These are phyloP conservation scores for Pelecanus crispus DNA, from an alignment of 2,113 vertebrate genomes.

Conservation along the genomic window DNA sequence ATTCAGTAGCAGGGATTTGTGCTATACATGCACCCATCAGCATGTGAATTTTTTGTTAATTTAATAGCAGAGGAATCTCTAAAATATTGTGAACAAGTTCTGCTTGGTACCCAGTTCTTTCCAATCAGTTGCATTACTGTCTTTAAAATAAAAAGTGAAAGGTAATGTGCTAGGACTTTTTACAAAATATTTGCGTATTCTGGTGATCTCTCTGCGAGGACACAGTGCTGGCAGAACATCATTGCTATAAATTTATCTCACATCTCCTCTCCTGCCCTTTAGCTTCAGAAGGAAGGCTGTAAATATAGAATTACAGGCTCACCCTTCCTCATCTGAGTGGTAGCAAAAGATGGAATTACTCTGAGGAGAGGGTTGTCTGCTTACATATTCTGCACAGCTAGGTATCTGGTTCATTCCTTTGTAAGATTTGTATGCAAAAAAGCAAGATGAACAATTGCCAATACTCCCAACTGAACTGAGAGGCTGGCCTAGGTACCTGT, in stretches of 20 bases:
- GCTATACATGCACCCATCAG: neutral
- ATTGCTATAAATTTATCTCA: neutral
- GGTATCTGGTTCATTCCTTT: neutral
- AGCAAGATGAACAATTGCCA: neutral
- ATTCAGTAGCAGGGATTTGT: neutral
- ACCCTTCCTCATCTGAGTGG: neutral
- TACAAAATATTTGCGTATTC: neutral
- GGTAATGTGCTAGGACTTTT: neutral
- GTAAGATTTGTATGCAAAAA: neutral
- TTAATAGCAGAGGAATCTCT: neutral
- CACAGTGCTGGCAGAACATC: neutral
- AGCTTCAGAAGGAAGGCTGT: neutral
- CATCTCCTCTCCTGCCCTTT: neutral
- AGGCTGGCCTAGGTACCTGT: neutral
- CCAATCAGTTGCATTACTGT: neutral
- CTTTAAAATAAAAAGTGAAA: neutral
- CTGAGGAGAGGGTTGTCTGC: neutral
- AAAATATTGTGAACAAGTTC: neutral
- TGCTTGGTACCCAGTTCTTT: neutral
- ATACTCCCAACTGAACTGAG: neutral
- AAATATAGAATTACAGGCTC: constrained; percentile 12
- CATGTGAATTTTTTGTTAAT: neutral
- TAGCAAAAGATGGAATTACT: neutral
- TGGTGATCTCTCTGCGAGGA: neutral
- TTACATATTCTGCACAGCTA: neutral